Base-by-base conservation (phyloP, 2,797 vertebrate species). In the Bradypodion pumilum region DNA sequence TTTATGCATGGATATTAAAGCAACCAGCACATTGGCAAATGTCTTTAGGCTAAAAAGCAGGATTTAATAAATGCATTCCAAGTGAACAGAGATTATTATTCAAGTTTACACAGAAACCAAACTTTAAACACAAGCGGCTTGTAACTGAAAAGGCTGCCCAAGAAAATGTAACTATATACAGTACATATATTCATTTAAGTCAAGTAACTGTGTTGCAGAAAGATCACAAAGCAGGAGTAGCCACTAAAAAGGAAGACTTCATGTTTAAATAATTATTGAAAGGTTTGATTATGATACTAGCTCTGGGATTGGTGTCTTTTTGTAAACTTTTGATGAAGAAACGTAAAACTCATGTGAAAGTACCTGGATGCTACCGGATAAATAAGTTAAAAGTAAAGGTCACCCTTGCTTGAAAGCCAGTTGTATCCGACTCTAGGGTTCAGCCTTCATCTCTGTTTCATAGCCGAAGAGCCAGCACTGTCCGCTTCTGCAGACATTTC, bases 1-100 rank as follows among this genome's bases (percentile, higher is more conserved):
- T 95, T 89, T 92, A 94, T 95, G 94, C 94, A 94, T 4, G 85
- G 92, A 95, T 92, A 91, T 95, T 94, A 95, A 95, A 89, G 88
- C 89, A 93, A 91, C 83, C 93, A 89, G 94, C 94, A 86, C 88
- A 88, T 91, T n/a, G 66, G 92, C 86, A 94, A 95, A 94, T 87
- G 86, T 94, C 93, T 93, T 89, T 85, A 93, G 95, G 93, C 89
- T 91, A 91, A 93, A 91, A 88, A 81, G 68, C 76, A 87, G 90
- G 91, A 94, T 89, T 95, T 94, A 91, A 94, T 94, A 92, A 95
- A 93, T 87, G 89, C 85, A 87, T 88, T 92, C 78, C 92, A 91
- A 87, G 91, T 85, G 78, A 2, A 72, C 85, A 90, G 32, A 69
- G 85, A 93, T 89, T 82, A 89, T 76, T 92, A 94, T 90, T 90